Conservation (phyloP, 2,113 vertebrate genomes). For the Octodon degus region DNA sequence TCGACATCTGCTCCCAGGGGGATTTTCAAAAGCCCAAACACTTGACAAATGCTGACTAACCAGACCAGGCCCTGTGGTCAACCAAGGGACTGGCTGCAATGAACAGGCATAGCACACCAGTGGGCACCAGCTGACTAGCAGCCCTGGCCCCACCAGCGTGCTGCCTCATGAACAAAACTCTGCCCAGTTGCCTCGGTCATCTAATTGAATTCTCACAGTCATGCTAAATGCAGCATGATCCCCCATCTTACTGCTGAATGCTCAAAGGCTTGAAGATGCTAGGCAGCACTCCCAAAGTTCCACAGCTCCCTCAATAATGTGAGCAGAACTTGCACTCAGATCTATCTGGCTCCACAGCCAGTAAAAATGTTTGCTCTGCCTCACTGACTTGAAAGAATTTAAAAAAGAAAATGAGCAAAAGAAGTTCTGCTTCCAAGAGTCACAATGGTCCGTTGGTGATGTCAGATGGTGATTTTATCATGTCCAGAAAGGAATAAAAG, state of each 20-base stretch:
- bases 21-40: not conserved
- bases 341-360: not conserved
- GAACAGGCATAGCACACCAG: not conserved
- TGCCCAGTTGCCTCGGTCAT: not conserved
- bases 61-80: not conserved
- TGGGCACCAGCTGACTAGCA: not conserved
- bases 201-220: not conserved
- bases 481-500: conserved; percentile 52
- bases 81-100: not conserved
- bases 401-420: not conserved
- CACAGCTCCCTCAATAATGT: not conserved
- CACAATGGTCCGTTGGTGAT: rapidly evolving
- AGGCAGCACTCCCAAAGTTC: not conserved
- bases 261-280: not conserved
- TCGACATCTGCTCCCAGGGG: not conserved
- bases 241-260: not conserved
- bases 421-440: not conserved
- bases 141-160: not conserved
- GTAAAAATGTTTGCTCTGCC: not conserved
- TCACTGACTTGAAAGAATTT: not conserved
- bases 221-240: too few species aligned
- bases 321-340: not conserved
- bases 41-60: not conserved
- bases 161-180: not conserved
- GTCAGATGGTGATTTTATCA: not conserved